Percentiles rank a stretch among this genome's conserved stretches.
phyloP scores from a whole-genome alignment of 2,113 vertebrate species.

The Phoxinus phoxinus region DNA sequence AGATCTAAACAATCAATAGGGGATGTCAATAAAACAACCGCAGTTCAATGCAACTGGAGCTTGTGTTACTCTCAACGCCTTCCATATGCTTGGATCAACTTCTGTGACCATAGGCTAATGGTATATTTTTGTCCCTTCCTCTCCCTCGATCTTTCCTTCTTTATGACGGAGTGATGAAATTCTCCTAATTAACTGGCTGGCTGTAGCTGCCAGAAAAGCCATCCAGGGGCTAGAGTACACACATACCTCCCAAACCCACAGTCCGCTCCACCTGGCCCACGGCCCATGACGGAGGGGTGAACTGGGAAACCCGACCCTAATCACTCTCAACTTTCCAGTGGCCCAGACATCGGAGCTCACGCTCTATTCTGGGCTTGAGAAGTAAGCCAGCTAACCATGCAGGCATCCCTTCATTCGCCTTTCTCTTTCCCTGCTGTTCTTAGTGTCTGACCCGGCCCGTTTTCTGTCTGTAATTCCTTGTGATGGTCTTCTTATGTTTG shows the following conservation, averaged over 20 bases:
- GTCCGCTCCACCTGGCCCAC: slow-evolving; percentile 55
- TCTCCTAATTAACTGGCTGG: slow-evolving; percentile 73
- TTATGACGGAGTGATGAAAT: slow-evolving; percentile 68
- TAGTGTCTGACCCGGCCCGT: not conserved
- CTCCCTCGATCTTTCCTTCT: slow-evolving; percentile 16
- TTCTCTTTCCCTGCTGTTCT: not conserved
- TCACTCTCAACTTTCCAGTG: slow-evolving; percentile 69
- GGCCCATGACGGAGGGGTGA: slow-evolving; percentile 36
- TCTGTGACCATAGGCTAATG: slow-evolving; percentile 30
- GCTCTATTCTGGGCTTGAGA: slow-evolving; percentile 72
- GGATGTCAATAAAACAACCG: slow-evolving; percentile 15
- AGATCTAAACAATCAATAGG: slow-evolving; percentile 30
- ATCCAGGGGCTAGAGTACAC: slow-evolving; percentile 53
- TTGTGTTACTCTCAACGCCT: slow-evolving; percentile 31
- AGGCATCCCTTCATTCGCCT: slow-evolving; percentile 41
- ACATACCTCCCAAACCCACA: slow-evolving; percentile 23
- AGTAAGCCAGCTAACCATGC: slow-evolving; percentile 65
- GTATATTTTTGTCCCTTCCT: slow-evolving; percentile 42
- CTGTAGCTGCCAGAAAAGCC: slow-evolving; percentile 66
- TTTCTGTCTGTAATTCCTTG: not conserved
- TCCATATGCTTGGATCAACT: slow-evolving; percentile 40
- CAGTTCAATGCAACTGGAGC: not conserved
- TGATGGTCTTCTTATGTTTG: not conserved
- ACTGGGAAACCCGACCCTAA: slow-evolving; percentile 62
- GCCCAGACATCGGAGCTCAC: slow-evolving; percentile 59